Base-by-base conservation (phyloP, 2,888 invertebrate species). In the Agrotis segetum region DNA sequence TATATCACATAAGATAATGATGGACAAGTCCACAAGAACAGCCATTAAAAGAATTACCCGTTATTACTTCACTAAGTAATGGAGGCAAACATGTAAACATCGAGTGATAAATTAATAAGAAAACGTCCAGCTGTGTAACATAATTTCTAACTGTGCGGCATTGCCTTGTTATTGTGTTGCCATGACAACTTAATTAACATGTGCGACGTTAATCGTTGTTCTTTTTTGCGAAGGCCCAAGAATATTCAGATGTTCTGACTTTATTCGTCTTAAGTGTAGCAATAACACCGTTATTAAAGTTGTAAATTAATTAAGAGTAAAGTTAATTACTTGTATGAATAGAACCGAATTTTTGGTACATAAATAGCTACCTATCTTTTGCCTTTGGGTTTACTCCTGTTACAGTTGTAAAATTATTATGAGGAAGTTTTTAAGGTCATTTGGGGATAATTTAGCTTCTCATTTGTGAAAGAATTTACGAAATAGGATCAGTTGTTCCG, bases 1-100 rank as follows among this genome's bases (percentile, higher is more conserved):
- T 63, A 50, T 67, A 61, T 66, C 53, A 65, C 56, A 52, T 62
- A 68, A 64, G 58, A 60, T 68, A 70, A 67, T 66, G 70, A 71
- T 50, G 58, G 60, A 55, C 71, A 19, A 7, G 47, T 56, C 19
- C 56, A 68, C 63, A 53, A 80, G 71, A 68, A 67, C 55, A 49
- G 56, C 69, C 67, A 77, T 85, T 85, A 80, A 60, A 67, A 60
- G 19, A 74, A 85, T 83, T 75, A 68, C 56, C 34, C 21, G 63
- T 46, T 64, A 74, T 82, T 79, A 83, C 68, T 85, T 74, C 56
- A 61, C 53, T 44, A 55, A 50, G 63, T 74, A 78, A 63, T 78
- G 56, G 53, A 70, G 63, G 65, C 53, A 62, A 74, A 72, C 70
- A 71, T 46, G 67, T 70, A 53, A 79, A 70, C 68, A 68, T 53